Base-by-base conservation (phyloP, 1,140 invertebrate species). In the Drosophila malerkotliana region DNA sequence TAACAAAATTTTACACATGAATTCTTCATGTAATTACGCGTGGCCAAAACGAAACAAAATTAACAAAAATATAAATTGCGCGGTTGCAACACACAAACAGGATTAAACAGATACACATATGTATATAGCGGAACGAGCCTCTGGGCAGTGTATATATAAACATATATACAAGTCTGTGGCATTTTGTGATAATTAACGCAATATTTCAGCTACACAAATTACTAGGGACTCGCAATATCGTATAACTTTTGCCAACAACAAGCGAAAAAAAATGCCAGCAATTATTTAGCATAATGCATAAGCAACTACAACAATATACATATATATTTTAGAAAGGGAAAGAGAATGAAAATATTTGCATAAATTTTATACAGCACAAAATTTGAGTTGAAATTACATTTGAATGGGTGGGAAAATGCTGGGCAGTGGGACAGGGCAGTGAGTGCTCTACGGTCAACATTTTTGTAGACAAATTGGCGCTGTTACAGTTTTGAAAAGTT, bases 401-500 rank as follows among this genome's bases (percentile, higher is more conserved):
- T 82, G 56, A 63, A 83, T 61, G 58, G 55, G 34, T 44, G 69
- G 44, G n/a, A 37, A 58, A 72, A 37, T 32, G 51, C 37, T 37
- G 1, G 24, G 7, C 7, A 39, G 45, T 26, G 10, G 39, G 39
- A 26, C 26, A 34, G 56, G 34, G 41, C 44, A 41, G 26, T 47
- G 71, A 66, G 52, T 56, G 54, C 28, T 45, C 41, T 58, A 71
- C 63, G 73, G 68, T 57, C 54, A 87, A 82, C 74, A 47, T 68
- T 73, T 77, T 63, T 63, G 61, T 61, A 56, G 75, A 78, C 79
- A 87, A 87, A 85, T 78, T 85, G 82, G 71, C 75, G 79, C 66
- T 87, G 82, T 85, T 72, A 85, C 82, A 88, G 71, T 88, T 88
- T 72, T 82, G 44, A 88, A 87, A 85, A 87, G 59, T 82, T 87